phyloP scores from a whole-genome alignment of 2,113 vertebrate genomes.

The Azemiops feae region DNA sequence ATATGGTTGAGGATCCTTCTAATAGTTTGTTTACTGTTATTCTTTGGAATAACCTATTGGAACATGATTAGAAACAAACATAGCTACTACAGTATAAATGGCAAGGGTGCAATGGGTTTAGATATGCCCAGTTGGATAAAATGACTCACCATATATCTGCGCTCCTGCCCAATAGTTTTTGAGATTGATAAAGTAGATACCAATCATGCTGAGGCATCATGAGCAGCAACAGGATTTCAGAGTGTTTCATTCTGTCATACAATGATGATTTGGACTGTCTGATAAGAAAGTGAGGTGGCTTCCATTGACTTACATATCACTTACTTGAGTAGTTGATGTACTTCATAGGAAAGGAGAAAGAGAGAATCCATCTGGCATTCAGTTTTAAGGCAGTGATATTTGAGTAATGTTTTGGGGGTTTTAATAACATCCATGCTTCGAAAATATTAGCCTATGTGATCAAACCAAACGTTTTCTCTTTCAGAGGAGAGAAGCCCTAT shows the following conservation, averaged over 20 bases:
- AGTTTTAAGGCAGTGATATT: background rate
- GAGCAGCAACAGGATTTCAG: background rate
- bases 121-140: background rate
- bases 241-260: background rate
- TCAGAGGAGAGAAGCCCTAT: constrained; percentile 95
- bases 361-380: background rate
- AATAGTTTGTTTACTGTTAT: background rate
- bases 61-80: background rate
- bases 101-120: background rate
- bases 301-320: background rate
- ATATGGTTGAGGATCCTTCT: background rate
- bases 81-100: background rate
- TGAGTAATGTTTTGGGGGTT: background rate
- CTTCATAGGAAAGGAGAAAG: background rate
- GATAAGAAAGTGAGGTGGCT: background rate
- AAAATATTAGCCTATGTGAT: constrained; percentile 13
- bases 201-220: background rate
- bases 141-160: background rate
- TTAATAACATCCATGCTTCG: background rate
- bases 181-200: background rate
- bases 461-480: constrained; percentile 42
- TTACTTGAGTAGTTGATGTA: background rate
- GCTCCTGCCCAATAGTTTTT: no score
- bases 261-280: background rate
- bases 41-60: background rate